These are phyloP conservation scores for Catostomus latipinnis DNA, from an alignment of 2,797 vertebrate genomes.

Conservation along the genomic window DNA sequence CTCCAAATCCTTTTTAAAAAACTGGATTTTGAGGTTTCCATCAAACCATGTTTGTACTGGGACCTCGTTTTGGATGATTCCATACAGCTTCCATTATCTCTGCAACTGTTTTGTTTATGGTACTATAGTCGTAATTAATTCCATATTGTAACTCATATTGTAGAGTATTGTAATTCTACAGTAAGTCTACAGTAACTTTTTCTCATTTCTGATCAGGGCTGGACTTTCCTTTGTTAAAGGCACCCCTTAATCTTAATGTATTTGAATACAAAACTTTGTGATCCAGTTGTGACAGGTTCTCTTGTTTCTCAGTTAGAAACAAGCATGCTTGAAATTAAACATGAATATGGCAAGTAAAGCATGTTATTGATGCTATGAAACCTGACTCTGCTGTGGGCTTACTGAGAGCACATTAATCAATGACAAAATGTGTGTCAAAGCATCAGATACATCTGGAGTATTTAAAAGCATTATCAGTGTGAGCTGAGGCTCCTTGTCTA, in stretches of 20 bases:
- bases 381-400: constrained; percentile 2
- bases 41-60: too few species aligned
- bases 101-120: too few species aligned
- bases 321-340: neutral
- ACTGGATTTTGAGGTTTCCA: too few species aligned
- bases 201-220: too few species aligned
- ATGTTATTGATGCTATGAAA: constrained; percentile 3
- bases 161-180: too few species aligned
- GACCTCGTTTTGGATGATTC: too few species aligned
- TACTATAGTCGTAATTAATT: too few species aligned
- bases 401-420: constrained; percentile 26
- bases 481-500: constrained; percentile 62
- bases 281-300: neutral
- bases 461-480: constrained; percentile 63
- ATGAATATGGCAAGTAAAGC: neutral
- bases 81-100: too few species aligned
- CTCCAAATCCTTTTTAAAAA: too few species aligned
- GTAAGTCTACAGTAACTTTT: too few species aligned
- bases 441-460: neutral
- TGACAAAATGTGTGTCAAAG: constrained; percentile 3
- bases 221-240: too few species aligned
- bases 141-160: too few species aligned
- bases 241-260: neutral
- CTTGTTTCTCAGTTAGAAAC: neutral
- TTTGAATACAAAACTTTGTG: neutral